phyloP scores from a whole-genome alignment of 2,113 vertebrate genomes.

The Herpetotheres cachinnans region DNA sequence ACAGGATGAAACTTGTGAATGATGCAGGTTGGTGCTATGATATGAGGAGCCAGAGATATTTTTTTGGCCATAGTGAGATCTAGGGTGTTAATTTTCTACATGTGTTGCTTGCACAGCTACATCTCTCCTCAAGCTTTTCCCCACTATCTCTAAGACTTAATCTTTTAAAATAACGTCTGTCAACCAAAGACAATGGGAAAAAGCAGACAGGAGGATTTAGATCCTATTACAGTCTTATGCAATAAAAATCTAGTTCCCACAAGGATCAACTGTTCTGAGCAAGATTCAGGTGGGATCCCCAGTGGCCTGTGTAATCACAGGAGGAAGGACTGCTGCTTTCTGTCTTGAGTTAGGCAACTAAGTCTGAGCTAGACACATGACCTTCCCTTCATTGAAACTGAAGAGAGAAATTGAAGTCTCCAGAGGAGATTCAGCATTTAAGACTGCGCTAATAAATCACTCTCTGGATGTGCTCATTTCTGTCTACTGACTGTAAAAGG shows the following conservation, averaged over 20 bases:
- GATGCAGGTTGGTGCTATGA: neutral
- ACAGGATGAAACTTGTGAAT: neutral
- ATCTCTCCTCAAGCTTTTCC: neutral
- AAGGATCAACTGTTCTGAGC: neutral
- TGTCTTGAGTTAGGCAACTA: neutral
- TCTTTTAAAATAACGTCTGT: neutral
- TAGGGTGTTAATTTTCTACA: neutral
- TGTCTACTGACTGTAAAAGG: neutral
- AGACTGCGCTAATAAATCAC: conserved; percentile 27
- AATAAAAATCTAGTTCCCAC: neutral
- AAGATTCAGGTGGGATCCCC: neutral
- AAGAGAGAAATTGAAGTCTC: conserved; percentile 12
- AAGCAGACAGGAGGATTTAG: neutral
- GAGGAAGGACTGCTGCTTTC: neutral
- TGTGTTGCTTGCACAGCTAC: neutral
- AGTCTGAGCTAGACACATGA: neutral
- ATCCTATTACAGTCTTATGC: neutral
- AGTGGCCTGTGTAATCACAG: neutral
- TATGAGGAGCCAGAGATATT: neutral
- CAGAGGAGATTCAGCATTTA: conserved; percentile 18
- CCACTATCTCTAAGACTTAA: neutral
- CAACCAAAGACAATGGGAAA: neutral
- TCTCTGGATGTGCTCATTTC: neutral
- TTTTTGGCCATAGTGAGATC: neutral
- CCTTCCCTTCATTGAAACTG: neutral